Conservation (phyloP, 2,888 invertebrate genomes). For the Cataglyphis rosenhaueri region DNA sequence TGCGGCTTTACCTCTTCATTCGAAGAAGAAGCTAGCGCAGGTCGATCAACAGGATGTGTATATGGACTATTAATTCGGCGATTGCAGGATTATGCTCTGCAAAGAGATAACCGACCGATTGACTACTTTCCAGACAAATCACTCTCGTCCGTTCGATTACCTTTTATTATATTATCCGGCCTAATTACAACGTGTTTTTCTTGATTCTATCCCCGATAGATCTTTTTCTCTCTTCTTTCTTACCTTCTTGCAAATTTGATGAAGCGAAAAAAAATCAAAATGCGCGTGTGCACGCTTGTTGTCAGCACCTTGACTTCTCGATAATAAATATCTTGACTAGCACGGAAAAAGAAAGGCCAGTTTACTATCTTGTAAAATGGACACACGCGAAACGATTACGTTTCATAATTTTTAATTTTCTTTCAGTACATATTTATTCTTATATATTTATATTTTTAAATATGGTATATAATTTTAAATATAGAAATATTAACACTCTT, state of each 20-base stretch:
- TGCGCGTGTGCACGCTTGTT: background rate
- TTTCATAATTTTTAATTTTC: background rate
- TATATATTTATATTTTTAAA: conserved; percentile 11
- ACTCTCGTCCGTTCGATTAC: conserved; percentile 32
- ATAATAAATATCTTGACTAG: conserved; percentile 29
- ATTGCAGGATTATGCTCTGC: conserved; percentile 29
- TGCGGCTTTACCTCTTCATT: background rate
- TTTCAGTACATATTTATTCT: background rate
- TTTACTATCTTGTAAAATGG: conserved; percentile 25
- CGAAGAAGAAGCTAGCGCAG: background rate
- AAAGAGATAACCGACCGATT: conserved; percentile 48
- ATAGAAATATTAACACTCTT: conserved; percentile 14
- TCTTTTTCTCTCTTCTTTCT: background rate
- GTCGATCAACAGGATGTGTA: conserved; percentile 6
- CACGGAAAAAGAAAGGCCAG: background rate
- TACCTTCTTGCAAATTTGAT: conserved; percentile 10
- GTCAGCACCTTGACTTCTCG: conserved; percentile 31
- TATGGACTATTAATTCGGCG: conserved; percentile 24
- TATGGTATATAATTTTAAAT: conserved; percentile 4
- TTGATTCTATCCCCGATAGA: background rate
- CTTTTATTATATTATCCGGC: conserved; percentile 27
- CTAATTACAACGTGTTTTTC: conserved; percentile 2
- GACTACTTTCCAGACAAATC: conserved; percentile 36
- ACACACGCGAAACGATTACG: background rate
- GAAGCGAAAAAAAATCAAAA: background rate